A percentile compares a stretch with the other conserved stretches of the same genome.
phyloP scores from a whole-genome alignment of 2,113 vertebrate genomes.

The Lucifuga dentata region DNA sequence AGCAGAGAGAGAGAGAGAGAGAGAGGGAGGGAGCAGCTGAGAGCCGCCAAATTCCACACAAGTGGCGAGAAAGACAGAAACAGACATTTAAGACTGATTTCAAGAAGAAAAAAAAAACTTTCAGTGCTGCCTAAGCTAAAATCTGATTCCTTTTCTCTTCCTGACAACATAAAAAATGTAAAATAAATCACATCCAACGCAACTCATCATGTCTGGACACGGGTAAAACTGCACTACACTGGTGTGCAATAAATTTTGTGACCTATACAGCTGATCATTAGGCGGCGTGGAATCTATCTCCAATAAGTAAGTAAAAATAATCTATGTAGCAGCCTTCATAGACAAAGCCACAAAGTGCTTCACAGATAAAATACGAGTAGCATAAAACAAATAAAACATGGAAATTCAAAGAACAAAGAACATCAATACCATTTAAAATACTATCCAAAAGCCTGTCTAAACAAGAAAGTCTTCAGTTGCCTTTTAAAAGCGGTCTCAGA shows the following conservation, averaged over 20 bases:
- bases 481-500: too few relatives aligned
- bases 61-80: conserved; percentile 41
- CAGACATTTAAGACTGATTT: conserved; percentile 54
- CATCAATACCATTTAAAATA: too few relatives aligned
- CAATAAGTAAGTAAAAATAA: too few relatives aligned
- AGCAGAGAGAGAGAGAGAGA: conserved; percentile 16
- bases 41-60: conserved; percentile 76
- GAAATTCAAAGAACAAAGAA: too few relatives aligned
- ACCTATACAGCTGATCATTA: too few relatives aligned
- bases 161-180: too few relatives aligned
- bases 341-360: too few relatives aligned
- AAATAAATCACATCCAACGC: background rate
- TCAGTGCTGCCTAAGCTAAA: conserved; percentile 25
- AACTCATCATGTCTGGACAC: conserved; percentile 13
- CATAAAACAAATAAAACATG: too few relatives aligned
- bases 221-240: conserved; percentile 40
- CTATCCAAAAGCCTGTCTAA: too few relatives aligned
- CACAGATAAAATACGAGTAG: too few relatives aligned
- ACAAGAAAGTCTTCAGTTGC: too few relatives aligned
- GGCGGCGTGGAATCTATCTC: conserved; percentile 27
- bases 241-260: conserved; percentile 5
- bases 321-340: too few relatives aligned
- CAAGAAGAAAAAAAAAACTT: conserved; percentile 50
- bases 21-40: conserved; percentile 59
- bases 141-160: conserved; percentile 37